Evolutionary conservation across 2,888 invertebrate species (phyloP), one percentile per base, ranked within the genome.

Genomic region (Spodoptera exigua): DNA sequence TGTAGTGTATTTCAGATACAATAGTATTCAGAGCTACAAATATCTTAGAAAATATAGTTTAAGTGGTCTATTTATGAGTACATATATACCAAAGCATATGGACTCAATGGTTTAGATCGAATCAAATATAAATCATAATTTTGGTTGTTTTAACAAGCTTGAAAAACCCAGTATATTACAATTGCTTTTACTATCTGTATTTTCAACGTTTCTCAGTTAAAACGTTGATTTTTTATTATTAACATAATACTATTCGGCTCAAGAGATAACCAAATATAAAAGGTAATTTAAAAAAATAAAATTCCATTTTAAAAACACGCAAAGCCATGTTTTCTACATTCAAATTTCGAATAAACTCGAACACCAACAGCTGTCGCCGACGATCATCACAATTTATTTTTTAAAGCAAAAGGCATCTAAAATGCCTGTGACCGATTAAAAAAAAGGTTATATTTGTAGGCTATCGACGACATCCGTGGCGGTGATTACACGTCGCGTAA

Each of bases 401-500:
- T 63, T 62, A 54, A 34, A 21, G 58, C 51, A 18, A 60, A 27
- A 61, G 17, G 55, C 55, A 12, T 59, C 67, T 63, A 63, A 64
- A 69, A 55, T 18, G 41, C 44, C 45, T 16, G 60, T 49, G 40
- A 14, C 41, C 48, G 57, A 51, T 69, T 62, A 62, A 41, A 61
- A 71, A 67, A 68, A 58, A 61, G 62, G 60, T 72, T 61, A 53
- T 64, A 70, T 76, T 61, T 72, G 61, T 58, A 18, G 66, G 74
- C 74, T 56, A 70, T 75, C 57, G 61, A 41, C 34, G 61, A 54
- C 75, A 75, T 46, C 76, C 70, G 75, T 34, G 39, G 40, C 60
- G 48, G 70, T 70, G 57, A 75, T 75, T 76, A 76, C 61, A 54
- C 55, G 41, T 47, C 39, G 40, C 54, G 60, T 73, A 76, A 75